Evolutionary conservation across 2,113 vertebrate genomes (phyloP).

Genomic region (Bubalus kerabau): DNA sequence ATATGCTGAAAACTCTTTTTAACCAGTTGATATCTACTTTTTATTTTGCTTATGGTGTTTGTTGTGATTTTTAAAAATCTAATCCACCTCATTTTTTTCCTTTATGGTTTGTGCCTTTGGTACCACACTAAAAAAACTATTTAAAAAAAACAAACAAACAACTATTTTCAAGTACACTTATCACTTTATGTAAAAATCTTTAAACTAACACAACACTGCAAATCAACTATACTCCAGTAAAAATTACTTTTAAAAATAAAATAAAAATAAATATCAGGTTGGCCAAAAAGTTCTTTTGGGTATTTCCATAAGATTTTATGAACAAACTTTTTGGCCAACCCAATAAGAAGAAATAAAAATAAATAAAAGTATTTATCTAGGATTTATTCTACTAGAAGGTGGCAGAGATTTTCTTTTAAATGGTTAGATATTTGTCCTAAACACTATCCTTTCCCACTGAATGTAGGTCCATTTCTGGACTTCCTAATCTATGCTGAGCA

Average conservation of each 20-base stretch:
- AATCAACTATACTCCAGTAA: neutral
- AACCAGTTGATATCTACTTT: neutral
- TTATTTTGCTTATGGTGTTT: neutral
- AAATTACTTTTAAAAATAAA: neutral
- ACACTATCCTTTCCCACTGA: neutral
- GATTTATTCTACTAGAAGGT: neutral
- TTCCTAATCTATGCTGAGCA: neutral
- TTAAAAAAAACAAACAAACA: neutral
- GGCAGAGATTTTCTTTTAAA: neutral
- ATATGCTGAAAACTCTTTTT: neutral
- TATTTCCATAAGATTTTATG: neutral
- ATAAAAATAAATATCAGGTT: neutral
- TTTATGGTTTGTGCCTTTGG: neutral
- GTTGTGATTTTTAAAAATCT: neutral
- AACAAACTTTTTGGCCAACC: neutral
- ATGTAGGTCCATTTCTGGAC: neutral
- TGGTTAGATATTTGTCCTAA: neutral
- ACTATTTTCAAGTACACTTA: neutral
- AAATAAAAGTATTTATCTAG: neutral
- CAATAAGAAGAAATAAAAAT: neutral
- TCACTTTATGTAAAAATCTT: conserved; percentile 18
- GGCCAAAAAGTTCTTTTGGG: neutral
- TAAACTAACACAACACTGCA: neutral
- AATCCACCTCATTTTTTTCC: neutral
- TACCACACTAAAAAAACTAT: neutral